Base-by-base conservation (phyloP, 2,888 invertebrate species). In the Clitarchus hookeri region DNA sequence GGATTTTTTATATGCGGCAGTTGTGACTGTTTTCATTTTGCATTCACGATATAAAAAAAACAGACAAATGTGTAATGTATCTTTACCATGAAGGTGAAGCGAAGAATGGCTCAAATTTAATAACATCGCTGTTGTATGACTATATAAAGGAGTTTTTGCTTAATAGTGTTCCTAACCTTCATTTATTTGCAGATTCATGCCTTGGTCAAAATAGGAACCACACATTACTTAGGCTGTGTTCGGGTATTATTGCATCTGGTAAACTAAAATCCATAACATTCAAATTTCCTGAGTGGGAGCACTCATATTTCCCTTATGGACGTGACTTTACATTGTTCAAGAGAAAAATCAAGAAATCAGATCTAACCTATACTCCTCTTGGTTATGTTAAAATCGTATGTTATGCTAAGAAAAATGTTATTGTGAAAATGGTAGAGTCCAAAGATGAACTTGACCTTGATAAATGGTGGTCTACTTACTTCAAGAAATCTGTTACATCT, bases 131-230 rank as follows among this genome's bases (percentile, higher is more conserved):
- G 65, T 65, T 65, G 65, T 65, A 65, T 65, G 65, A 65, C 65
- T 65, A 65, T 23, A 65, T 65, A 23, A 11, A 8, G 65, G 65
- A 65, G n/a, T 65, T n/a, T 12, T 65, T n/a, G 65, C 65, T 2
- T 65, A 65, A 16, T 23, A 65, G 65, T 65, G 65, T 23, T 65
- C 6, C 65, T 23, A 65, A 65, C 65, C 19, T 65, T 65, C 8
- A 65, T 65, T 65, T 65, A 65, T 65, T 23, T 8, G 2, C 1
- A 65, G 8, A 65, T 65, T 65, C 65, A 65, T 65, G 65, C 65
- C 65, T 23, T 65, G n/a, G 65, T n/a, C 65, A 65, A 65, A 65
- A 65, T n/a, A 65, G n/a, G n/a, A 65, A 65, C n/a, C 65, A 65
- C 65, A 65, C 65, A 65, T 65, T 65, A 65, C 23, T n/a, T 65